Conservation (phyloP, 2,888 invertebrate species). For the Scaptomyza flava region DNA sequence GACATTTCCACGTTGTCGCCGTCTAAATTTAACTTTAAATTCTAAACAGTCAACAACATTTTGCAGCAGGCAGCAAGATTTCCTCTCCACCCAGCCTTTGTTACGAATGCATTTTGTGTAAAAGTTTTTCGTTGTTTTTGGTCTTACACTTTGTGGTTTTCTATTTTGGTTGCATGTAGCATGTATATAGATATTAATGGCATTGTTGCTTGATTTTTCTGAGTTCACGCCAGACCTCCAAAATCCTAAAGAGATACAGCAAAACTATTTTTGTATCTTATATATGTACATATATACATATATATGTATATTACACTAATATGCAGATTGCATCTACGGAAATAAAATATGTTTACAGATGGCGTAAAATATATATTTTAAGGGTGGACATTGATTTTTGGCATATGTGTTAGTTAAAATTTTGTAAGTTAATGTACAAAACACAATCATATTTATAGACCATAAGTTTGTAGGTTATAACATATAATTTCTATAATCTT, state of each 20-base stretch:
- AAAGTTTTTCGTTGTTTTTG: constrained; percentile 57
- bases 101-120: constrained; percentile 36
- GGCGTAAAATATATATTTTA: background rate
- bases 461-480: no score
- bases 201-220: constrained; percentile 55
- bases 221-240: constrained; percentile 66
- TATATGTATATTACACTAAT: constrained; percentile 42
- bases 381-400: no score
- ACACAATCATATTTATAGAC: no score
- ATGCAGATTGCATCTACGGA: constrained; percentile 7
- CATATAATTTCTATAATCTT: no score
- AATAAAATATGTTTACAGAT: constrained; percentile 7
- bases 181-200: constrained; percentile 31
- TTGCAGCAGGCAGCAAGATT: constrained; percentile 58
- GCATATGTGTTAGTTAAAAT: no score
- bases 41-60: constrained; percentile 70
- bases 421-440: no score
- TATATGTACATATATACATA: constrained; percentile 36
- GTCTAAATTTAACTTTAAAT: constrained; percentile 74
- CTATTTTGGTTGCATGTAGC: constrained; percentile 36
- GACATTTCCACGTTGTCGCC: constrained; percentile 31
- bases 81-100: constrained; percentile 5
- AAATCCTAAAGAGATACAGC: constrained; percentile 49
- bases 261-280: constrained; percentile 64
- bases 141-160: constrained; percentile 45